Base-by-base conservation (phyloP, 2,888 invertebrate species). In the Netelia inedita region DNA sequence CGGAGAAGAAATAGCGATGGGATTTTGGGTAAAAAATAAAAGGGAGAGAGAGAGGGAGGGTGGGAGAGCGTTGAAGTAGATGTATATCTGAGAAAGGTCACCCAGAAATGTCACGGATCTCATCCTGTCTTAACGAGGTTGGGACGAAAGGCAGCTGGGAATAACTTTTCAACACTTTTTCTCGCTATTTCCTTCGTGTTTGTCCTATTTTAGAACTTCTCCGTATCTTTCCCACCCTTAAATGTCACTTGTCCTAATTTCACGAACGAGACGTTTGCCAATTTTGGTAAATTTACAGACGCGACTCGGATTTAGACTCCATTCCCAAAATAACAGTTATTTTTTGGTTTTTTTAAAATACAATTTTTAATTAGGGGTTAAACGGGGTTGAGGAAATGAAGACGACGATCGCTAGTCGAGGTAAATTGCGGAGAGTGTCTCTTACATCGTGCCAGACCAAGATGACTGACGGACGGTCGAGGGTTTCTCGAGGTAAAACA, bases 401-500 rank as follows among this genome's bases (percentile, higher is more conserved):
- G 21, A 43, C 1, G 63, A 53, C 8, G 55, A 75, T 1, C 50
- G 16, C 5, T 9, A 61, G 28, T 6, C 28, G 28, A 5, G 28
- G 68, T 43, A n/a, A 5, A 61, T 61, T 50, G 28, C n/a, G 41
- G n/a, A 65, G 53, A 10, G 46, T 11, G 6, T 28, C 11, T 65
- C 66, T n/a, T 43, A 19, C 68, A 41, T 68, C 19, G 41, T 43
- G 28, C 41, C 16, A 46, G 63, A 9, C 19, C 35, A 63, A 43
- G 46, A 21, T 50, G 73, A 46, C 71, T 85, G 85, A 79, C 50
- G 82, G 65, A 82, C 79, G 79, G 78, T 69, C 35, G 73, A 84
- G 75, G 59, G 35, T 41, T 69, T 35, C 78, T 71, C 16, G 53
- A 69, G 57, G 61, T 65, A 65, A 84, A 66, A 73, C 75, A 73